A percentile compares a stretch with the other conserved stretches of the same genome.
phyloP scores from a whole-genome alignment of 2,113 vertebrate species.

The Lamprotornis superbus region DNA sequence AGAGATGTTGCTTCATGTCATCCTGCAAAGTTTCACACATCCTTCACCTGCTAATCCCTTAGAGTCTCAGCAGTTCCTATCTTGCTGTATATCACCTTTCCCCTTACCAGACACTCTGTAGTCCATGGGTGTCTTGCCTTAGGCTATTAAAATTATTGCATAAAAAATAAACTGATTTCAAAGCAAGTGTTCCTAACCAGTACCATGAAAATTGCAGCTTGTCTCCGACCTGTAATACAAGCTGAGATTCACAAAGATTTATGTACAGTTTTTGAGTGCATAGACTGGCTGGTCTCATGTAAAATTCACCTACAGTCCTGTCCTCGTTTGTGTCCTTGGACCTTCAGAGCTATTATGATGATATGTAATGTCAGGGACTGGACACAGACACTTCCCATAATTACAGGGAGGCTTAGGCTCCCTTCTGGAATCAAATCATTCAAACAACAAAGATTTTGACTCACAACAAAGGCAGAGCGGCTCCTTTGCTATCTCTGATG shows the following conservation, averaged over 20 bases:
- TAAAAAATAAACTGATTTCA: neutral
- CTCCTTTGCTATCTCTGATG: slow-evolving; percentile 2
- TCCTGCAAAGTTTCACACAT: neutral
- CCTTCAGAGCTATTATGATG: neutral
- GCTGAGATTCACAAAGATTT: neutral
- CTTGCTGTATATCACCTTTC: neutral
- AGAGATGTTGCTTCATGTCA: fast-evolving
- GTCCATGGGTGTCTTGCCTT: neutral
- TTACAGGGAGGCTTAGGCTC: neutral
- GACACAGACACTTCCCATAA: neutral
- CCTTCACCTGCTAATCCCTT: neutral
- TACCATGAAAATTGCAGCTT: neutral
- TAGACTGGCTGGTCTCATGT: neutral
- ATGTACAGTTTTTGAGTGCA: neutral
- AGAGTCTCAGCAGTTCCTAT: neutral
- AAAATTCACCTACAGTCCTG: neutral
- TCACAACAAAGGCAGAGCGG: neutral
- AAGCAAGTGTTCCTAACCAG: neutral
- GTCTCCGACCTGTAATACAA: neutral
- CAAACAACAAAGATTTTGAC: neutral
- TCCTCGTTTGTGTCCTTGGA: neutral
- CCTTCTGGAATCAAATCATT: neutral
- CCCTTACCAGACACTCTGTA: neutral
- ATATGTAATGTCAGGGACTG: neutral
- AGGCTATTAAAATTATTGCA: neutral